These are phyloP conservation scores for Notolepis coatsorum DNA, from an alignment of 2,797 vertebrate genomes.

Conservation along the genomic window DNA sequence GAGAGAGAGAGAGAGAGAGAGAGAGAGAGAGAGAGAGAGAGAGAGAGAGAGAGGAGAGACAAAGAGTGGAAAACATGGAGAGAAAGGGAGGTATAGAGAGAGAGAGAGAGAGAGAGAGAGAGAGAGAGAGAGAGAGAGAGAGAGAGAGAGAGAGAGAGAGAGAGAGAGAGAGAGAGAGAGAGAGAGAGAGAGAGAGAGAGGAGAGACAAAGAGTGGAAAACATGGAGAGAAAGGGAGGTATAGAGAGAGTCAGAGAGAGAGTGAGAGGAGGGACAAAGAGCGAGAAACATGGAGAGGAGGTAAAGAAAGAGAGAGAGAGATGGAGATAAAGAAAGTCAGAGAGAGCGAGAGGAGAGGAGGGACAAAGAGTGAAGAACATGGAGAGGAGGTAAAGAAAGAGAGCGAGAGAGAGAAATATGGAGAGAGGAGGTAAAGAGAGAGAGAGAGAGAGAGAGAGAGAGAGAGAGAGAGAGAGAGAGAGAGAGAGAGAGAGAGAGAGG, in stretches of 20 bases:
- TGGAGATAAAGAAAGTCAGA: too few relatives aligned
- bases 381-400: not conserved
- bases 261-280: too few relatives aligned
- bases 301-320: conserved; percentile 27
- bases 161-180: conserved; percentile 21
- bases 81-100: conserved; percentile 13
- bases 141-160: conserved; percentile 45
- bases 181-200: not conserved
- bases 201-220: too few relatives aligned
- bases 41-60: conserved; percentile 9
- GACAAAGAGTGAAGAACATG: not conserved
- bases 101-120: not conserved
- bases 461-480: not conserved
- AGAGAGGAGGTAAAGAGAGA: too few relatives aligned
- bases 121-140: conserved; percentile 4
- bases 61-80: conserved; percentile 36
- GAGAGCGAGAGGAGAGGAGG: too few relatives aligned
- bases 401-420: not conserved
- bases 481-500: not conserved
- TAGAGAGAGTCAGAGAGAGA: too few relatives aligned
- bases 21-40: conserved; percentile 24
- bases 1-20: not conserved
- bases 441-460: too few relatives aligned
- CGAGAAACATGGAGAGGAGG: not conserved
- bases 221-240: too few relatives aligned